Evolutionary conservation across 1,140 invertebrate genomes (phyloP).

Genomic region (Drosophila nikananu): DNA sequence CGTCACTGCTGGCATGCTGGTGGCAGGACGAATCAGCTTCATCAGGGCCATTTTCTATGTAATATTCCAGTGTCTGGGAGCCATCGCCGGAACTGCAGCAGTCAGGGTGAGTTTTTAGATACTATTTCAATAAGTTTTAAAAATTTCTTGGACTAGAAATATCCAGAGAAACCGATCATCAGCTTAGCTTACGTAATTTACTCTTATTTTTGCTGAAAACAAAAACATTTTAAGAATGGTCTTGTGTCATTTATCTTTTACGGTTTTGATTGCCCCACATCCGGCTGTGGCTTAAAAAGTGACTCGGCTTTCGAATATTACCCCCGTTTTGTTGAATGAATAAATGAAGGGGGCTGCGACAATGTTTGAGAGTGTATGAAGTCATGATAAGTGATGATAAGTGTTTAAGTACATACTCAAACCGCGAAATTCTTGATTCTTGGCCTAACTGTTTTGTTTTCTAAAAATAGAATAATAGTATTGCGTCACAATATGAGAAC

Average conservation of each 20-base stretch:
- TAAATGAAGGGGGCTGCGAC: not conserved
- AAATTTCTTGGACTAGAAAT: not conserved
- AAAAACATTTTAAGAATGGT: not conserved
- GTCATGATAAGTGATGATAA: constrained; percentile 11
- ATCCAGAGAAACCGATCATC: not conserved
- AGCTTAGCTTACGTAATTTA: not conserved
- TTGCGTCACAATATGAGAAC: too few species aligned
- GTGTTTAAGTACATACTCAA: not conserved
- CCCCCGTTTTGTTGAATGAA: constrained; percentile 6
- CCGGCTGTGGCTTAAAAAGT: constrained; percentile 15
- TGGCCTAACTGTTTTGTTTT: not conserved
- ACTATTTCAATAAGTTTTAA: not conserved
- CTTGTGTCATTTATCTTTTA: not conserved
- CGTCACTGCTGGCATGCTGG: constrained; percentile 92
- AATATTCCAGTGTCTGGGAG: constrained; percentile 93
- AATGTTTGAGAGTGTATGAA: not conserved
- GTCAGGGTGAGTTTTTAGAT: constrained; percentile 81
- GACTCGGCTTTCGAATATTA: constrained; percentile 7
- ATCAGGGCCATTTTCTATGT: constrained; percentile 92
- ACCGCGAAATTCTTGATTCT: not conserved
- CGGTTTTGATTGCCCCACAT: constrained; percentile 26
- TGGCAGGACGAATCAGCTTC: constrained; percentile 92
- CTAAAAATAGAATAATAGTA: constrained; percentile 3
- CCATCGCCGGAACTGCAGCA: constrained; percentile 93
- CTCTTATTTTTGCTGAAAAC: not conserved